Evolutionary conservation across 2,797 vertebrate genomes (phyloP), one percentile per base, ranked within the genome.

Genomic region (Mus spretus): DNA sequence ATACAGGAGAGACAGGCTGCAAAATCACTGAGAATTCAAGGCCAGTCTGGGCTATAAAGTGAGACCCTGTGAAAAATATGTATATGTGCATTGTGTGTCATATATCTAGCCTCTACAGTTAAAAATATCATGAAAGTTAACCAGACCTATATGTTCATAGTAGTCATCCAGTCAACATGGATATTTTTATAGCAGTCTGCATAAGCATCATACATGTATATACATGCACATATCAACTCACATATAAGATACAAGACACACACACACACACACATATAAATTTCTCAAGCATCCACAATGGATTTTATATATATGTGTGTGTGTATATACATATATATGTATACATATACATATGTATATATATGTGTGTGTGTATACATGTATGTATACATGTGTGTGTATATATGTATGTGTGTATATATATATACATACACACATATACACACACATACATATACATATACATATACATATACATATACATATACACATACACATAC

Each of bases 131-230:
- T 82, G 26, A 93, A 91, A 70, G 14, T n/a, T 44, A 75, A 31
- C 13, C 11, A 63, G 26, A 67, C 2, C 9, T 78, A 13, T 74
- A 15, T 44, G 70, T 78, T 50, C 78, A 3, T 34, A 20, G 57
- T 61, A 78, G 26, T 61, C 37, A 82, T 63, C 61, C 17, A 89
- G 63, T 5, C 0, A 6, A 7, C 26, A 28, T 20, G 77, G 22
- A 59, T 61, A 87, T 81, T 91, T 95, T 86, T 85, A 37, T 14
- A 85, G 75, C 31, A 77, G 3, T 72, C 59, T n/a, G 90, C 80
- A 88, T 28, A 50, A 59, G 47, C 55, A 59, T 37, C 50, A 17
- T 72, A 55, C n/a, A n/a, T 3, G 14, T 17, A 57, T 15, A 47
- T 14, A 37, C 12, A 34, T 2, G 28, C 1, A 13, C 31, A 40